phyloP scores from a whole-genome alignment of 2,113 vertebrate species.

The Astur gentilis region DNA sequence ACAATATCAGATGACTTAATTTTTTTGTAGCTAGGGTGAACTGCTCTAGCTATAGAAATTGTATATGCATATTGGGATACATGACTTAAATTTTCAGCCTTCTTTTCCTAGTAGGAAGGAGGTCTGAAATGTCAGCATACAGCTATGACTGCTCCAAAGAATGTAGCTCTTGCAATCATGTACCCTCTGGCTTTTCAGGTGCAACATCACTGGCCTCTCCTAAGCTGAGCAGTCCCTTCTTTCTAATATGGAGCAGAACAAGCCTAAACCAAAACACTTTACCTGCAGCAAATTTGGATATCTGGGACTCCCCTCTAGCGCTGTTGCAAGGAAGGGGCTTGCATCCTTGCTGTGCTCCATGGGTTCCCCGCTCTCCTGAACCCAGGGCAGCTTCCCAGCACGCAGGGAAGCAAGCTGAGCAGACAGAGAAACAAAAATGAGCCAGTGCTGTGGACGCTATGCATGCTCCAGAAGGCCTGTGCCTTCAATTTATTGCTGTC shows the following conservation, averaged over 20 bases:
- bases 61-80: neutral
- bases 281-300: neutral
- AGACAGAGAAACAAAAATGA: neutral
- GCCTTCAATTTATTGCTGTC: neutral
- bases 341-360: neutral
- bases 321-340: neutral
- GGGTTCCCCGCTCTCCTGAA: neutral
- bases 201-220: neutral
- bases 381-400: neutral
- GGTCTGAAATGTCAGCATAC: neutral
- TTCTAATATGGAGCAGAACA: neutral
- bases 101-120: neutral
- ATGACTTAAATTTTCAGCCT: neutral
- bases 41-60: neutral
- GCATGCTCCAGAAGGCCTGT: neutral
- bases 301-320: neutral
- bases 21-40: neutral
- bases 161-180: fast-evolving
- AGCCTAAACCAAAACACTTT: neutral
- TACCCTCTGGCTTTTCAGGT: neutral
- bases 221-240: neutral
- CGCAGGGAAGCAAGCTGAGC: neutral
- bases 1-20: neutral
- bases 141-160: neutral
- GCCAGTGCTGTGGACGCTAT: fast-evolving